Evolutionary conservation across 2,797 vertebrate genomes (phyloP).

Genomic region (Trichosurus vulpecula): DNA sequence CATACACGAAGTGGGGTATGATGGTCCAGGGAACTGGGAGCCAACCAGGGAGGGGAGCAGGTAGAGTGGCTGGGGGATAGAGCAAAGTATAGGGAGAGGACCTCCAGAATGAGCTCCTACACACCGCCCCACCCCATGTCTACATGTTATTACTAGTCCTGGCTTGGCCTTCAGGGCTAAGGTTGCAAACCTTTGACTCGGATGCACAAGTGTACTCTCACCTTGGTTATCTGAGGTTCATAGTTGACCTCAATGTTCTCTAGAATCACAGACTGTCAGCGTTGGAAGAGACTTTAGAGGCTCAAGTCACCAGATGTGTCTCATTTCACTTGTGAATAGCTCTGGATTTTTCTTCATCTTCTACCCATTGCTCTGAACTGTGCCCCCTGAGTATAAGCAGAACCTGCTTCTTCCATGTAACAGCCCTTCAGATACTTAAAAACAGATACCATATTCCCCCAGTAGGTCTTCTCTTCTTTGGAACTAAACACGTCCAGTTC

Average conservation of each 20-base stretch:
- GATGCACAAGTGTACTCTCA: background rate
- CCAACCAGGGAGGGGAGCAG: no score
- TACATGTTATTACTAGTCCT: no score
- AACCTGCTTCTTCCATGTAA: background rate
- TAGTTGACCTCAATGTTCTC: constrained; percentile 16
- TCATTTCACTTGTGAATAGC: background rate
- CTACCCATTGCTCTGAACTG: background rate
- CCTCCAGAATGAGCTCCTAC: no score
- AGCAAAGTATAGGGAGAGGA: no score
- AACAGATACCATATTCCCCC: background rate
- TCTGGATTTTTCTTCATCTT: background rate
- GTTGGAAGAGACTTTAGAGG: background rate
- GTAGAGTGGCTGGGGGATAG: no score
- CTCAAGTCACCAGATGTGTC: background rate
- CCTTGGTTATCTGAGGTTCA: background rate
- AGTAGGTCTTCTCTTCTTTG: background rate
- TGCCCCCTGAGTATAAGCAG: background rate
- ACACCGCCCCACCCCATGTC: fast-evolving
- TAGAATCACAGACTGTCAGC: background rate
- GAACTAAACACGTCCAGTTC: background rate
- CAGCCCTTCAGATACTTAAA: background rate
- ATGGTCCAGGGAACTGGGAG: no score
- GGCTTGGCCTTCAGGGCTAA: background rate
- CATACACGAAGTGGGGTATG: no score
- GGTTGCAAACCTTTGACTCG: constrained; percentile 28